Conservation (phyloP, 2,113 vertebrate genomes). For the Ginglymostoma cirratum region DNA sequence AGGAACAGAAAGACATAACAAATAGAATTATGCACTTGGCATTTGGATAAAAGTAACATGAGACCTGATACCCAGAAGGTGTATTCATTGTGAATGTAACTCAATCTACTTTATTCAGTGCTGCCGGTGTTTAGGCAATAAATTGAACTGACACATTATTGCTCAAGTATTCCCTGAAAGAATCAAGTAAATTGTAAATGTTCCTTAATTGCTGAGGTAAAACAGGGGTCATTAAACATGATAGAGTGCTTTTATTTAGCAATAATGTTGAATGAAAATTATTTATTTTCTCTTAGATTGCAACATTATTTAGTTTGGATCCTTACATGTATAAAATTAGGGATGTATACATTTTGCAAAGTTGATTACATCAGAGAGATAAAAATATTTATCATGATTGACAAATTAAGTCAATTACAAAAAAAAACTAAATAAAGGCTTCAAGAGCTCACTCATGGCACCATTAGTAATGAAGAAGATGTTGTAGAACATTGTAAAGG, state of each 20-base stretch:
- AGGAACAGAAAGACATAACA: neutral
- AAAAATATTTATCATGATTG: neutral
- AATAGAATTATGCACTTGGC: neutral
- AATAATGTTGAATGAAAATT: neutral
- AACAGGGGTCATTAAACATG: neutral
- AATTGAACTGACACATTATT: neutral
- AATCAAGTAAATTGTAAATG: neutral
- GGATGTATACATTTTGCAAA: neutral
- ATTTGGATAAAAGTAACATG: neutral
- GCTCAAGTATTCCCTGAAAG: neutral
- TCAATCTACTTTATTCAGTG: neutral
- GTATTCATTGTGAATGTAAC: neutral
- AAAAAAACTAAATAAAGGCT: neutral
- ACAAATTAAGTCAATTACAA: neutral
- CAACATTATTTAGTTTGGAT: neutral
- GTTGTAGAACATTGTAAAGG: neutral
- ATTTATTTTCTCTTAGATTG: neutral
- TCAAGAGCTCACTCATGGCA: neutral
- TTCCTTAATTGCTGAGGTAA: neutral
- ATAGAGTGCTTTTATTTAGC: neutral
- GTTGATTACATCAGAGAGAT: neutral
- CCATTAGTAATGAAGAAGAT: neutral
- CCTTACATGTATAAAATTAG: neutral
- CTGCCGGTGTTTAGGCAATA: neutral
- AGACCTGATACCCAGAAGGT: neutral